Percentiles rank a stretch among this genome's conserved stretches.
Evolutionary conservation across 2,797 vertebrate genomes (phyloP).

Genomic region (Eulemur rubriventer): DNA sequence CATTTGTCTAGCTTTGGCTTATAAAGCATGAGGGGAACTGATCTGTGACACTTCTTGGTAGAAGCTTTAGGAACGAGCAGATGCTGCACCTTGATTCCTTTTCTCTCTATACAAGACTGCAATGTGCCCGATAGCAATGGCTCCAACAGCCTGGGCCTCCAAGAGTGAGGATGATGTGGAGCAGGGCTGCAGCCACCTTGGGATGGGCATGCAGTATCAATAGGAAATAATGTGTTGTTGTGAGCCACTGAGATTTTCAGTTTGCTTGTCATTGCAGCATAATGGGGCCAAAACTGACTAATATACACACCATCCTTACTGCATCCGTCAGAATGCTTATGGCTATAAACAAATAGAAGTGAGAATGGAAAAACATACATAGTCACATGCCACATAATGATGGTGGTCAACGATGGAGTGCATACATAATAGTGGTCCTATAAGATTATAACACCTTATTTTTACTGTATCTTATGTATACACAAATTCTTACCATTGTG

Average conservation of each 20-base stretch:
- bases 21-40: neutral
- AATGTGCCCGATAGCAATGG: neutral
- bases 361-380: neutral
- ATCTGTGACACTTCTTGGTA: neutral
- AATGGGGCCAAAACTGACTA: neutral
- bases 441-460: neutral
- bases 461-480: neutral
- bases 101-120: neutral
- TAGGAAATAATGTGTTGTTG: neutral
- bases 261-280: neutral
- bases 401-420: neutral
- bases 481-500: neutral
- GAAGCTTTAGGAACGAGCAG: neutral
- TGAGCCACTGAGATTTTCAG: neutral
- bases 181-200: neutral
- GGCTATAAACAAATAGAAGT: neutral
- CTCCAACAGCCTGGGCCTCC: neutral
- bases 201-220: neutral
- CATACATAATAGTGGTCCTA: neutral
- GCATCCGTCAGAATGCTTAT: neutral
- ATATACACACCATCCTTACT: neutral
- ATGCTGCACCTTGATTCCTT: neutral
- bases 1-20: neutral
- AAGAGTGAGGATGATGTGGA: neutral
- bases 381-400: neutral